phyloP scores from a whole-genome alignment of 35 echinoderm and acorn worm species.

The Apostichopus japonicus region DNA sequence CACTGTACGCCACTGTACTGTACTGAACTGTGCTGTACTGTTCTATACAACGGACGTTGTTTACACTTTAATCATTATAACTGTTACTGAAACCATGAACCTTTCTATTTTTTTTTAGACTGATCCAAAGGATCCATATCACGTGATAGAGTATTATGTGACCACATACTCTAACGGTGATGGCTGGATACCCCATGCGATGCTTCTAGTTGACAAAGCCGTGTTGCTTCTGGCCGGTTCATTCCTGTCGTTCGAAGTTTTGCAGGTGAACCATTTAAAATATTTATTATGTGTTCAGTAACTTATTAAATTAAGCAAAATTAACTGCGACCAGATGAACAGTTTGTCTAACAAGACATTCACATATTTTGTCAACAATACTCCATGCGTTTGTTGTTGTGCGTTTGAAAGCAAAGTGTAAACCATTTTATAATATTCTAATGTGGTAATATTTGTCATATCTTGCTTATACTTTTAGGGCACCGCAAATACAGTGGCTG shows the following conservation, averaged over 20 bases:
- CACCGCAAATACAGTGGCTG: neutral
- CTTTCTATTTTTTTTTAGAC: neutral
- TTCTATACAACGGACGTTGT: too few species aligned
- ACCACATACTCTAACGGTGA: neutral
- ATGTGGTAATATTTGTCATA: neutral
- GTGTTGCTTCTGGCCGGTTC: neutral
- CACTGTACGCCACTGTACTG: too few species aligned
- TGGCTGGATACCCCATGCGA: neutral
- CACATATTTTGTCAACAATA: neutral
- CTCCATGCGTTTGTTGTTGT: neutral
- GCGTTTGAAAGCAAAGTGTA: neutral
- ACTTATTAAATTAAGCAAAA: too few species aligned
- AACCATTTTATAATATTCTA: neutral
- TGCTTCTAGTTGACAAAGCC: neutral
- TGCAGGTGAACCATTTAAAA: neutral
- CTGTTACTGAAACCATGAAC: too few species aligned
- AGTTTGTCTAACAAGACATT: too few species aligned
- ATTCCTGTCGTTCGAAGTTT: constrained; percentile 14
- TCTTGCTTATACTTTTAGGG: neutral
- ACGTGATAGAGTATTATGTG: neutral
- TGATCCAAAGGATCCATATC: neutral
- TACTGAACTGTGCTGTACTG: too few species aligned
- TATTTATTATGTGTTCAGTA: too few species aligned
- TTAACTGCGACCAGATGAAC: neutral
- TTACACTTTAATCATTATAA: too few species aligned